Percentiles rank a stretch among this genome's conserved stretches.
Evolutionary conservation across 2,888 invertebrate genomes (phyloP).

Genomic region (Catonia carolina): DNA sequence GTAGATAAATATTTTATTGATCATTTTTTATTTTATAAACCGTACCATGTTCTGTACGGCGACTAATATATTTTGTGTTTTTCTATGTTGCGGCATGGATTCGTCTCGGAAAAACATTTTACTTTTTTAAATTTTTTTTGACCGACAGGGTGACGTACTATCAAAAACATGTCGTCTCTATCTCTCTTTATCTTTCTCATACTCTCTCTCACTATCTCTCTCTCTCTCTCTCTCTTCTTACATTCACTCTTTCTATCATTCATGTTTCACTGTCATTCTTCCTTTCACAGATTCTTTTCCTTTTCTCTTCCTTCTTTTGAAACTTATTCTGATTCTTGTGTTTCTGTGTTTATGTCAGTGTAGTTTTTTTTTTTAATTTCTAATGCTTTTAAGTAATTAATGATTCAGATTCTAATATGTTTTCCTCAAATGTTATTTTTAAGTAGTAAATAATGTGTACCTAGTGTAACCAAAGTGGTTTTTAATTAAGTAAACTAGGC

Average conservation of each 20-base stretch:
- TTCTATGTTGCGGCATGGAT: conserved; percentile 23
- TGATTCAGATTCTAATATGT: no score
- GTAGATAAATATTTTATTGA: no score
- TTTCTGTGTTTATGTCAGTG: not conserved
- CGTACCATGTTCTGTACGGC: no score
- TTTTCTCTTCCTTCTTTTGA: conserved; percentile 13
- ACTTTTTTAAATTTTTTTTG: conserved; percentile 8
- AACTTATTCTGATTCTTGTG: conserved; percentile 10
- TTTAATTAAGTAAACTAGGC: no score
- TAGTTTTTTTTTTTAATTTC: not conserved
- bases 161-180: conserved; percentile 49
- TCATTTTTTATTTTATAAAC: no score
- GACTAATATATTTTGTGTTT: conserved; percentile 17
- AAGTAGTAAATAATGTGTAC: no score
- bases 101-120: conserved; percentile 17
- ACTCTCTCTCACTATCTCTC: conserved; percentile 24
- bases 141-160: conserved; percentile 59
- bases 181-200: conserved; percentile 16
- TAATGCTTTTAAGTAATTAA: not conserved
- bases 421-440: no score
- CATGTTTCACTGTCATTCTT: conserved; percentile 1
- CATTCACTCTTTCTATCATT: conserved; percentile 15
- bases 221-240: conserved; percentile 18
- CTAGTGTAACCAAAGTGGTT: no score
- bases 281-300: conserved; percentile 33